Percentiles rank a stretch among this genome's conserved stretches.
Evolutionary conservation across 2,797 vertebrate genomes (phyloP).

Genomic region (Apogon hyalosoma): DNA sequence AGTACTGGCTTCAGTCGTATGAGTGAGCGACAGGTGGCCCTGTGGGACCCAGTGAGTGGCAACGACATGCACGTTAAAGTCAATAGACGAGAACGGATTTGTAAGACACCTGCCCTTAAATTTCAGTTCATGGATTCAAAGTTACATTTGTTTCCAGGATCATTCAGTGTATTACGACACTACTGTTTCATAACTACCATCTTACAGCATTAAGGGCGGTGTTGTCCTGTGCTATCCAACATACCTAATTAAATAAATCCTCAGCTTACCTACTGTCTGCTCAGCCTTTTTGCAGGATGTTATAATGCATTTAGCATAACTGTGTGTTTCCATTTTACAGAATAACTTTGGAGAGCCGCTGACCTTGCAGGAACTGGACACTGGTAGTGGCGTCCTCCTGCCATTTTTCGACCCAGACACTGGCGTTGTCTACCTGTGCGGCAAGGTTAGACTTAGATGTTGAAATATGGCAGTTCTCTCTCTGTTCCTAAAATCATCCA

Average conservation of each 20-base stretch:
- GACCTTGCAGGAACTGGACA: slow-evolving; percentile 92
- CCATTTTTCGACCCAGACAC: slow-evolving; percentile 93
- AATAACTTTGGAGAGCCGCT: slow-evolving; percentile 84
- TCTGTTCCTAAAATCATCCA: background rate
- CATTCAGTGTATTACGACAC: slow-evolving; percentile 5
- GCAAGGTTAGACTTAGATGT: slow-evolving; percentile 82
- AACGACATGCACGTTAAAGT: background rate
- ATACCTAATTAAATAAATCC: slow-evolving; percentile 18
- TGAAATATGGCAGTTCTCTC: background rate
- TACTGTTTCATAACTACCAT: slow-evolving; percentile 32
- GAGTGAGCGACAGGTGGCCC: slow-evolving; percentile 94
- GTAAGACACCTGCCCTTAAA: background rate
- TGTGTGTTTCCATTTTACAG: slow-evolving; percentile 53
- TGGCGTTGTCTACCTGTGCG: slow-evolving; percentile 90
- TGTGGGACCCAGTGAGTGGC: slow-evolving; percentile 90
- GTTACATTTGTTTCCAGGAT: slow-evolving; percentile 8
- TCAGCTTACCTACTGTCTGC: slow-evolving; percentile 27
- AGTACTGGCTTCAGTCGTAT: slow-evolving; percentile 92
- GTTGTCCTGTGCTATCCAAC: slow-evolving; percentile 13
- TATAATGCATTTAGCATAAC: background rate
- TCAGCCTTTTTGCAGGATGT: background rate
- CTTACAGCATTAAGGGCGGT: slow-evolving; percentile 21
- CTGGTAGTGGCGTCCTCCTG: slow-evolving; percentile 91
- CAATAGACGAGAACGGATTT: background rate
- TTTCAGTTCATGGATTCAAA: background rate